A percentile compares a stretch with the other conserved stretches of the same genome.
phyloP scores from a whole-genome alignment of 2,113 vertebrate species.

The Phylloscopus trochiloides region DNA sequence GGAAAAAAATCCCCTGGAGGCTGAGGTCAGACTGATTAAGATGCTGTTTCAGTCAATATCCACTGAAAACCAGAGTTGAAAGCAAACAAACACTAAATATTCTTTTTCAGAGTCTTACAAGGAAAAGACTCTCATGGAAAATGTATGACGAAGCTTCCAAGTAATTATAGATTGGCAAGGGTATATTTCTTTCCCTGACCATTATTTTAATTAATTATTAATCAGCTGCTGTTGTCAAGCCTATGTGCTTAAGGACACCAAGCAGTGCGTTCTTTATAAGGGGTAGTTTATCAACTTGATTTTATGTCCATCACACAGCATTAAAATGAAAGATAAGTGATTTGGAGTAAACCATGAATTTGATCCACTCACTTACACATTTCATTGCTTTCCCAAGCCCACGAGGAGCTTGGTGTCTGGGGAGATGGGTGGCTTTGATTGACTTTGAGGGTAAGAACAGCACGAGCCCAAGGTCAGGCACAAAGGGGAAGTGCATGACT shows the following conservation, averaged over 20 bases:
- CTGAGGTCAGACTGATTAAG: constrained; percentile 52
- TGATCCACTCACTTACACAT: neutral
- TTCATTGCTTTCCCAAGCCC: neutral
- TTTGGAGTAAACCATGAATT: neutral
- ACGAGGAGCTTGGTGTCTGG: neutral
- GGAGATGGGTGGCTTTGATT: neutral
- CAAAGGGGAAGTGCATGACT: accelerated
- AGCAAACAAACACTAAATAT: constrained; percentile 48
- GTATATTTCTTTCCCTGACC: constrained; percentile 10
- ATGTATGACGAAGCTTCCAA: constrained; percentile 10
- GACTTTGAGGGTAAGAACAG: neutral
- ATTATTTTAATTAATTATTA: constrained; percentile 46
- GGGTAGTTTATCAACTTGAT: neutral
- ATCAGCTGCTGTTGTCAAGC: neutral
- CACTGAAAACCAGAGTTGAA: constrained; percentile 20
- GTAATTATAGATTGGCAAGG: constrained; percentile 23
- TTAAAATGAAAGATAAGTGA: neutral
- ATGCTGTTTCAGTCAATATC: constrained; percentile 13
- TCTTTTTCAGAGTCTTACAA: neutral
- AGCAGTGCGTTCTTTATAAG: neutral
- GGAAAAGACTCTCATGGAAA: constrained; percentile 45
- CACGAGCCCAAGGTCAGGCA: neutral
- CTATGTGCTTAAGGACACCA: neutral
- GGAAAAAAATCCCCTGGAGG: constrained; percentile 10
- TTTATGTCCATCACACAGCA: neutral